phyloP scores from a whole-genome alignment of 2,888 invertebrate species.

The Vesta saturnalis region DNA sequence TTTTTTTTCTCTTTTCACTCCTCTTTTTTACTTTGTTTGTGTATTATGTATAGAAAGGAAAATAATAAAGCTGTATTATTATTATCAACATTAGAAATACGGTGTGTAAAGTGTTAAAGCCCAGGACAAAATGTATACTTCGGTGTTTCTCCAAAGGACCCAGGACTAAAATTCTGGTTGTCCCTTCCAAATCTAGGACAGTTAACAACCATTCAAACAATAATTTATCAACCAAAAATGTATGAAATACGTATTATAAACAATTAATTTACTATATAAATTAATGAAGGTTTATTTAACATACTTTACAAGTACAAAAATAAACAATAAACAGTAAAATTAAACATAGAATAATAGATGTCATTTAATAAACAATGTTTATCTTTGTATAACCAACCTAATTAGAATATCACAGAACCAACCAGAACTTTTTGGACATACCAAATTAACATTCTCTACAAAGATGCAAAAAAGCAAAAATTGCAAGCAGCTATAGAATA shows the following conservation, averaged over 20 bases:
- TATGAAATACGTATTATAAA: not conserved
- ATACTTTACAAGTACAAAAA: not conserved
- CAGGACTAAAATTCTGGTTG: too few species aligned
- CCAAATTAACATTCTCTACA: not conserved
- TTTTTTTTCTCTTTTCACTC: too few species aligned
- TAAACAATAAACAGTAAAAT: not conserved
- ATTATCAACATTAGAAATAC: too few species aligned
- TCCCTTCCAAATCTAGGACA: too few species aligned
- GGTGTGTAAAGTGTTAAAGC: too few species aligned
- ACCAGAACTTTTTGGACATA: not conserved
- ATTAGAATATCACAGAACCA: slow-evolving; percentile 2
- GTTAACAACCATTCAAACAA: too few species aligned
- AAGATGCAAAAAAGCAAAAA: not conserved
- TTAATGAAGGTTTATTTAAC: slow-evolving; percentile 3
- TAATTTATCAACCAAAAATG: too few species aligned
- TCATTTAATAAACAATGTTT: not conserved
- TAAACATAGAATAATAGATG: not conserved
- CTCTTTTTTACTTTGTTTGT: too few species aligned
- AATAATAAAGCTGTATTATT: too few species aligned
- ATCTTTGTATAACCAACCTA: not conserved
- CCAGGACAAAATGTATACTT: too few species aligned
- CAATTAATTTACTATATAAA: not conserved
- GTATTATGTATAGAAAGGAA: too few species aligned
- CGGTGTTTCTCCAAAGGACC: too few species aligned
- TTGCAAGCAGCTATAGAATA: not conserved